phyloP scores from a whole-genome alignment of 2,113 vertebrate genomes.

The Mellivora capensis region DNA sequence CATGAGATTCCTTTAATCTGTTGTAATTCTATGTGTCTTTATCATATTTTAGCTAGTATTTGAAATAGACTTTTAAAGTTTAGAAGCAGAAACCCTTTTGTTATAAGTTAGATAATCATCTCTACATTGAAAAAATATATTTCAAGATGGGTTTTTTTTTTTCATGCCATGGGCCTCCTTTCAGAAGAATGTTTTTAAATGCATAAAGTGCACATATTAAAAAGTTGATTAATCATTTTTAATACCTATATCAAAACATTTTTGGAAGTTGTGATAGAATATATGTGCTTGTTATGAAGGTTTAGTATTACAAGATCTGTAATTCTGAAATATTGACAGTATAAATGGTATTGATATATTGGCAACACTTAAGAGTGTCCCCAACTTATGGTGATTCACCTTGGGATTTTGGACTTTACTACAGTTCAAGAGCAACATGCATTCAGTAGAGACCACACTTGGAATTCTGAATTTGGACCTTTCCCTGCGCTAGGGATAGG shows the following conservation, averaged over 20 bases:
- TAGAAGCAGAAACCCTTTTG: not conserved
- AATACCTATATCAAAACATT: not conserved
- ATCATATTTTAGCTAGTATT: not conserved
- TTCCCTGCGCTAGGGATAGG: not conserved
- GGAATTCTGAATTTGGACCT: not conserved
- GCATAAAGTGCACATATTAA: not conserved
- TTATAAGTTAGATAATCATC: not conserved
- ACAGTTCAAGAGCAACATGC: not conserved
- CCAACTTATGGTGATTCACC: not conserved
- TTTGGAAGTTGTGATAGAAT: not conserved
- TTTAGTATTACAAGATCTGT: not conserved
- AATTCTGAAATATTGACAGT: not conserved
- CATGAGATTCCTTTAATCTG: not conserved
- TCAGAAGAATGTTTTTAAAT: not conserved
- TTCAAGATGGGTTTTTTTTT: not conserved
- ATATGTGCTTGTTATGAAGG: not conserved
- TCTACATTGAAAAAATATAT: not conserved
- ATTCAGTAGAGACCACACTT: not conserved
- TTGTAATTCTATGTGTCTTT: not conserved
- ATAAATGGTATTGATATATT: not conserved
- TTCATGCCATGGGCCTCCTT: not conserved
- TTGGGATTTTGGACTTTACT: not conserved
- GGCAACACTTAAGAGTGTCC: not conserved
- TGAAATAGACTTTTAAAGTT: not conserved
- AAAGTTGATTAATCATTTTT: not conserved